Evolutionary conservation across 2,888 invertebrate species (phyloP).

Genomic region (Mythimna vitellina): DNA sequence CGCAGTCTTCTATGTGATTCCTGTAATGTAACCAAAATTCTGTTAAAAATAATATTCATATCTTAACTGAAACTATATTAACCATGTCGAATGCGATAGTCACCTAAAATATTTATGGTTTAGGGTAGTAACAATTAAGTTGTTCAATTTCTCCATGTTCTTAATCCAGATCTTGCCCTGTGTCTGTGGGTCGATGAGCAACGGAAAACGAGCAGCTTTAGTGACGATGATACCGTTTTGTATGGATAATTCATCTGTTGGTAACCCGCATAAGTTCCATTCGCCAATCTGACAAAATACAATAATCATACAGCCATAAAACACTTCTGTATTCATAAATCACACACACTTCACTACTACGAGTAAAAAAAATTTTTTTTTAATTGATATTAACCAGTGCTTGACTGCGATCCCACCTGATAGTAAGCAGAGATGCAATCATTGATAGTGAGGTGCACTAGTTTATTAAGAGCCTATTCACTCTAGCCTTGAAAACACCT

Average conservation of each 20-base stretch:
- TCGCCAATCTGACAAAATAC: slow-evolving; percentile 92
- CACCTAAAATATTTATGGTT: slow-evolving; percentile 93
- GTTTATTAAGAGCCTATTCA: too few relatives aligned
- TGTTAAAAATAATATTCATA: background rate
- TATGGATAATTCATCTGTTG: slow-evolving; percentile 96
- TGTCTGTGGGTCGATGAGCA: slow-evolving; percentile 97
- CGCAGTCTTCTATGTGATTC: slow-evolving; percentile 96
- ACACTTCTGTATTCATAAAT: background rate
- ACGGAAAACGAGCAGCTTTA: slow-evolving; percentile 95
- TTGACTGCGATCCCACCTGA: too few relatives aligned
- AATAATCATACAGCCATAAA: slow-evolving; percentile 10
- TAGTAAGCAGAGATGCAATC: too few relatives aligned
- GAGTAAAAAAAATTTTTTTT: too few relatives aligned
- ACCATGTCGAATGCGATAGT: background rate
- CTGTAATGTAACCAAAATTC: slow-evolving; percentile 84
- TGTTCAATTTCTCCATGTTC: slow-evolving; percentile 94
- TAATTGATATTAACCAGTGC: too few relatives aligned
- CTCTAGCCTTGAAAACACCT: too few relatives aligned
- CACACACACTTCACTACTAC: too few relatives aligned
- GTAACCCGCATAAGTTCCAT: slow-evolving; percentile 97
- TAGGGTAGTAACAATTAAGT: slow-evolving; percentile 92
- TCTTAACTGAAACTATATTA: background rate
- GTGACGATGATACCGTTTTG: slow-evolving; percentile 98
- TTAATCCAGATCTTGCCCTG: slow-evolving; percentile 98
- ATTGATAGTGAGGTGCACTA: too few relatives aligned